These are phyloP conservation scores for Ispidina lecontei DNA, from an alignment of 2,797 vertebrate genomes.

Conservation along the genomic window DNA sequence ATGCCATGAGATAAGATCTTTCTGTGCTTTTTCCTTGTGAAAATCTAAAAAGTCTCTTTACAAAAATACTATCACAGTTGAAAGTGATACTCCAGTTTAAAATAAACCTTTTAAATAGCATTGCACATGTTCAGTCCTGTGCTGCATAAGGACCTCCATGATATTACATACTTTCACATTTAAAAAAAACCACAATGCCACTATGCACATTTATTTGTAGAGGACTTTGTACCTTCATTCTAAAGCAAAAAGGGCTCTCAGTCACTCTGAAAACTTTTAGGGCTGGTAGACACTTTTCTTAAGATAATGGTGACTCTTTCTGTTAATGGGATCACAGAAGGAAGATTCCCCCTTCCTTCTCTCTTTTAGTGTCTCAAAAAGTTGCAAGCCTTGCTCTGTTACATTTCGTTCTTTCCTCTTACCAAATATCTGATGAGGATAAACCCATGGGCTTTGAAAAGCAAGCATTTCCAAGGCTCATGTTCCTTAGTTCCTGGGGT, in stretches of 20 bases:
- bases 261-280: neutral
- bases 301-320: neutral
- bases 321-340: neutral
- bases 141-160: neutral
- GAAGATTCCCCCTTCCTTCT: neutral
- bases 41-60: neutral
- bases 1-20: neutral
- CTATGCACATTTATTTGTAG: neutral
- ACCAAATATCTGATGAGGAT: neutral
- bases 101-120: neutral
- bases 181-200: neutral
- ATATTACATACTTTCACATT: neutral
- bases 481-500: neutral
- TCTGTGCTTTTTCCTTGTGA: neutral
- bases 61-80: neutral
- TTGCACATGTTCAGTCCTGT: neutral
- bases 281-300: neutral
- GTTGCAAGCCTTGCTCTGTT: neutral
- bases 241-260: neutral
- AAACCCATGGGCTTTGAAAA: neutral
- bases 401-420: neutral
- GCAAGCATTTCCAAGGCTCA: neutral
- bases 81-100: neutral
- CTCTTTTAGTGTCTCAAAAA: neutral
- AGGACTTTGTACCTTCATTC: neutral